These are phyloP conservation scores for Peromyscus melanophrys DNA, from an alignment of 2,797 vertebrate species.

Conservation along the genomic window DNA sequence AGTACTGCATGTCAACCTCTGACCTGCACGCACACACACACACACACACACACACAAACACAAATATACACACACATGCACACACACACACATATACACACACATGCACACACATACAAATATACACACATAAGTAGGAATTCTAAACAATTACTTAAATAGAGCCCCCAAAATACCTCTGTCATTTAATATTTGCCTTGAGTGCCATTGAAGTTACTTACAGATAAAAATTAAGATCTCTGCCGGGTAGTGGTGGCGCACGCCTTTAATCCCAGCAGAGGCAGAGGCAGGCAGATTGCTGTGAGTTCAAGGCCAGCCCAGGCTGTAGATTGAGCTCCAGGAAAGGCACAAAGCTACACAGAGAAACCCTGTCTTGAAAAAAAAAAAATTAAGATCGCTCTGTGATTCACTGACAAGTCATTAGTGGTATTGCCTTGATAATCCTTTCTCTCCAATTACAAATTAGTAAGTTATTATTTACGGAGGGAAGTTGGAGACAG, in stretches of 20 bases:
- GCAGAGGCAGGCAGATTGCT: too few relatives aligned
- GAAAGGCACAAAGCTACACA: too few relatives aligned
- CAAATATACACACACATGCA: too few relatives aligned
- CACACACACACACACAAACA: background rate
- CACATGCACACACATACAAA: too few relatives aligned
- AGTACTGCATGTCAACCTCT: background rate
- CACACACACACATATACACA: background rate
- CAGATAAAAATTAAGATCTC: constrained; percentile 29
- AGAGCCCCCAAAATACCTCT: background rate
- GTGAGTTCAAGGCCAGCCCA: too few relatives aligned
- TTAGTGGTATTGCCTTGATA: background rate
- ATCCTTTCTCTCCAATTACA: constrained; percentile 57
- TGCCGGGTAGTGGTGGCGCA: background rate
- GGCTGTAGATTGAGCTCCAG: too few relatives aligned
- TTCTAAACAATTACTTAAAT: constrained; percentile 41
- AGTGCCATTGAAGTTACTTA: constrained; percentile 52
- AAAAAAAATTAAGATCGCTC: background rate
- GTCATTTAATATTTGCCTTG: constrained; percentile 39
- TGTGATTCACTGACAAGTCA: constrained; percentile 42
- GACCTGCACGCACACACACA: background rate
- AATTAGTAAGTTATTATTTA: constrained; percentile 30
- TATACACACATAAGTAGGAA: background rate
- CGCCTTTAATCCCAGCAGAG: too few relatives aligned
- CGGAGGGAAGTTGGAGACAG: background rate
- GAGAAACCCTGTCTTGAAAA: too few relatives aligned